Base-by-base conservation (phyloP, 2,113 vertebrate genomes). In the Bettongia penicillata region DNA sequence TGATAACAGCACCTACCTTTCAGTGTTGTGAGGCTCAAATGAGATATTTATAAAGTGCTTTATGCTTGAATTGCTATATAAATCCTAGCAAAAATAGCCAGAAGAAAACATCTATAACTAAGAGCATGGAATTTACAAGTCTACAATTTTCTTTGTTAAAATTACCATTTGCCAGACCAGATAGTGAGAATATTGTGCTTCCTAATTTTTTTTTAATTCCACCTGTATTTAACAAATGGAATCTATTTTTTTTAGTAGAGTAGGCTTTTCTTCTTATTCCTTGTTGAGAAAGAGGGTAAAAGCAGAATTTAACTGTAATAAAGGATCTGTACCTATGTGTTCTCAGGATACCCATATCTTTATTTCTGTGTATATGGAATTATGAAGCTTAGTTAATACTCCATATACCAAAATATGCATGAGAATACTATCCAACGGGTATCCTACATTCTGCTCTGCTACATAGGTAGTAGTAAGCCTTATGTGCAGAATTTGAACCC, bases 301-400 rank as follows among this genome's bases (percentile, higher is more conserved):
- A 25, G 11, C 37, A 50, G 11, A 22, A 68, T 37, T 90, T 47
- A 93, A 47, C 84, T 47, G 19, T 50, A 43, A 31, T 89, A 51
- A 55, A 89, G 61, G 61, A 77, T 19, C 11, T 14, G n/a, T n/a
- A 77, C 12, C 61, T 77, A n/a, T 31, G 48, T 51, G 8, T 26
- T 57, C 51, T 57, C 22, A n/a, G 61, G 37, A 26, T 28, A 12
- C 22, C 23, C 11, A 50, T 19, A 28, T 57, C 26, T 51, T 28
- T n/a, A 84, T 28, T 89, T 91, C 89, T 93, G 57, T 89, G 91
- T n/a, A 94, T 53, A 55, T 55, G 26, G 77, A 51, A 89, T 26
- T 77, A 26, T 28, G 28, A 23, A 12, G 53, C 31, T 91, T 84
- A 16, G 48, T 51, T 91, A 90, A 1, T 9, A 31, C 9, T 6